These are phyloP conservation scores for Dynastes tityus DNA, from an alignment of 2,888 invertebrate species.

Conservation along the genomic window DNA sequence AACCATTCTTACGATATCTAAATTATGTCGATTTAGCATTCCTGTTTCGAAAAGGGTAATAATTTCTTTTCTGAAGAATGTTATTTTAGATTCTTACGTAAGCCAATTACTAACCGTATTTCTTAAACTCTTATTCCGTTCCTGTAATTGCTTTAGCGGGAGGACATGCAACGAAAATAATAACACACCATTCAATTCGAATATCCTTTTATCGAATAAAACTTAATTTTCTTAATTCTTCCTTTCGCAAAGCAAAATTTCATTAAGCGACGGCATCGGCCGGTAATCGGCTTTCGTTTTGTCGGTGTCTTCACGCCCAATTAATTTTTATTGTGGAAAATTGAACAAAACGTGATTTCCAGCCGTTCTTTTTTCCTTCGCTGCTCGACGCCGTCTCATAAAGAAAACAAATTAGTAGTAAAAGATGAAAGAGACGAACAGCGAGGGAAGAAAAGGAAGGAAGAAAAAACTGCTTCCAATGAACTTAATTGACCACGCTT, in stretches of 20 bases:
- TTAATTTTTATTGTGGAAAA: conserved; percentile 42
- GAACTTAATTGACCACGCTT: conserved; percentile 31
- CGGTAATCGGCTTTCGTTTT: conserved; percentile 7
- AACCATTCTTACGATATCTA: too few relatives aligned
- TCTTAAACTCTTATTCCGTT: too few relatives aligned
- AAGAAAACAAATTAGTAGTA: conserved; percentile 36
- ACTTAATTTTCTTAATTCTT: conserved; percentile 17
- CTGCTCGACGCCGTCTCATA: not conserved
- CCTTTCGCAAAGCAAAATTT: conserved; percentile 7
- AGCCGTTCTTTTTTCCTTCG: conserved; percentile 17
- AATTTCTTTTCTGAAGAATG: too few relatives aligned
- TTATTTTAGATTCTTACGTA: too few relatives aligned
- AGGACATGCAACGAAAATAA: not conserved
- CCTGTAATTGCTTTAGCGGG: too few relatives aligned
- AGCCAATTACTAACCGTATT: too few relatives aligned
- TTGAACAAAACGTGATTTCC: conserved; percentile 38
- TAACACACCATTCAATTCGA: not conserved
- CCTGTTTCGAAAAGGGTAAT: too few relatives aligned
- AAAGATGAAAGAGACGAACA: conserved; percentile 5
- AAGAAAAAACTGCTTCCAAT: conserved; percentile 11
- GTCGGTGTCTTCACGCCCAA: conserved; percentile 26
- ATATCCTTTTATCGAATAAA: not conserved
- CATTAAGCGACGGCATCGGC: conserved; percentile 1
- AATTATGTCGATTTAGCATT: too few relatives aligned
- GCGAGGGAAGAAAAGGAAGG: not conserved